These are phyloP conservation scores for Toxostoma redivivum DNA, from an alignment of 2,113 vertebrate species.

Conservation along the genomic window DNA sequence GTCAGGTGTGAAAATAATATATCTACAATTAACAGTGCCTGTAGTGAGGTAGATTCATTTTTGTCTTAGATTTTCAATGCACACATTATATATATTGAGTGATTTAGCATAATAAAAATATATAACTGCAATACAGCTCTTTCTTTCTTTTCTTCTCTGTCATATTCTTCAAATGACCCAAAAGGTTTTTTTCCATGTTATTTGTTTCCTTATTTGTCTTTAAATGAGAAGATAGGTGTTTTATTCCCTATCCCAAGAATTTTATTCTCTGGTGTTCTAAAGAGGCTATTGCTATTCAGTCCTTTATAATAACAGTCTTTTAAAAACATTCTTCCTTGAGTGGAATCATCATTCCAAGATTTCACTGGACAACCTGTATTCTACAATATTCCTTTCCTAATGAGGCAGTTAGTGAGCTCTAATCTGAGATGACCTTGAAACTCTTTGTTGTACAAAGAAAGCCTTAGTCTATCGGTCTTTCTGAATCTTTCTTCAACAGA, in stretches of 20 bases:
- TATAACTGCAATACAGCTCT: neutral
- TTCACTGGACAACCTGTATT: neutral
- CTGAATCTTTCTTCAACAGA: neutral
- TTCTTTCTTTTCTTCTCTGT: neutral
- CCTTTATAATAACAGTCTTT: neutral
- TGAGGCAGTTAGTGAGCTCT: neutral
- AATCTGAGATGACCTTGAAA: neutral
- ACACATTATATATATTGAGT: neutral
- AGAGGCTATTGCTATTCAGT: neutral
- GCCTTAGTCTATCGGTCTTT: neutral
- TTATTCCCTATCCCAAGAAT: too few species aligned
- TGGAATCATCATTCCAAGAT: neutral
- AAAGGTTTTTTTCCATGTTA: fast-evolving
- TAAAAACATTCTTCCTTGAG: neutral
- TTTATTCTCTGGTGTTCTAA: neutral
- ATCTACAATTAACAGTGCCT: neutral
- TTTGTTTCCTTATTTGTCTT: neutral
- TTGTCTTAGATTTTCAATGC: neutral
- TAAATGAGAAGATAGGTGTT: neutral
- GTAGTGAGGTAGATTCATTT: neutral
- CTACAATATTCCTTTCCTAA: neutral
- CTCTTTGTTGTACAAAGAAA: neutral
- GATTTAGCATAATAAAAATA: neutral
- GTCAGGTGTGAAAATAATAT: neutral
- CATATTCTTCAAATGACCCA: neutral